A percentile compares a stretch with the other conserved stretches of the same genome.
Conservation (phyloP, 64 coral and sea anemone genomes). For the Stylophora pistillata region DNA sequence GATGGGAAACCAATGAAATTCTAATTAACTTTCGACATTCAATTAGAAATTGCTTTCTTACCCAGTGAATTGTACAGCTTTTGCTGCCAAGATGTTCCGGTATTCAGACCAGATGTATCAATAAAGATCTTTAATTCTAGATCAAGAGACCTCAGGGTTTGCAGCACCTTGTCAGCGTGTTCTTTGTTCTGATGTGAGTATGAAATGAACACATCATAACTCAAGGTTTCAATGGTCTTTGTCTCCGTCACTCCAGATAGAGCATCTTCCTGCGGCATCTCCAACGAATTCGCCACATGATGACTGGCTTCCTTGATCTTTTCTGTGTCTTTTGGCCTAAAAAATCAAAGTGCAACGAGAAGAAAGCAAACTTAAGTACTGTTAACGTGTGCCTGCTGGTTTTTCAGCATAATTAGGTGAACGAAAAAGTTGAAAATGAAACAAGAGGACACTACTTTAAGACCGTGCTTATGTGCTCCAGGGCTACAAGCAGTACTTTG, state of each 20-base stretch:
- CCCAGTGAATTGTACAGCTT: slow-evolving; percentile 81
- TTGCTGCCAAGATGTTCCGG: slow-evolving; percentile 92
- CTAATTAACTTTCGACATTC: too few relatives aligned
- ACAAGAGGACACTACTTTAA: too few relatives aligned
- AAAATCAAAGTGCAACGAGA: not conserved
- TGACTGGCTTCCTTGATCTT: slow-evolving; percentile 43
- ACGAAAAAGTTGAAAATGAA: too few relatives aligned
- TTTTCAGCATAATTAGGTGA: too few relatives aligned
- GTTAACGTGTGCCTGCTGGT: too few relatives aligned
- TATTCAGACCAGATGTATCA: slow-evolving; percentile 84
- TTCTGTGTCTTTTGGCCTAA: slow-evolving; percentile 40
- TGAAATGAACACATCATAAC: slow-evolving; percentile 95
- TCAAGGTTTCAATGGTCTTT: not conserved
- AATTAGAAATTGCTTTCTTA: slow-evolving; percentile 1
- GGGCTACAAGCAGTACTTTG: too few relatives aligned
- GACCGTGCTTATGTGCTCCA: too few relatives aligned
- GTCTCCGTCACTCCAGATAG: not conserved
- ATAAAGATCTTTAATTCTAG: slow-evolving; percentile 86
- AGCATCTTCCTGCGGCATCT: not conserved
- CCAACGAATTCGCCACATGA: slow-evolving; percentile 35
- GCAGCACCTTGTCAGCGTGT: slow-evolving; percentile 56
- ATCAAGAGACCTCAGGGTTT: slow-evolving; percentile 58
- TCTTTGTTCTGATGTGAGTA: slow-evolving; percentile 81
- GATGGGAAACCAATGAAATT: too few relatives aligned
- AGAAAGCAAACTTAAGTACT: not conserved